Percentiles rank a stretch among this genome's conserved stretches.
Conservation (phyloP, 1,140 invertebrate genomes). For the Sminthurinus signatus region DNA sequence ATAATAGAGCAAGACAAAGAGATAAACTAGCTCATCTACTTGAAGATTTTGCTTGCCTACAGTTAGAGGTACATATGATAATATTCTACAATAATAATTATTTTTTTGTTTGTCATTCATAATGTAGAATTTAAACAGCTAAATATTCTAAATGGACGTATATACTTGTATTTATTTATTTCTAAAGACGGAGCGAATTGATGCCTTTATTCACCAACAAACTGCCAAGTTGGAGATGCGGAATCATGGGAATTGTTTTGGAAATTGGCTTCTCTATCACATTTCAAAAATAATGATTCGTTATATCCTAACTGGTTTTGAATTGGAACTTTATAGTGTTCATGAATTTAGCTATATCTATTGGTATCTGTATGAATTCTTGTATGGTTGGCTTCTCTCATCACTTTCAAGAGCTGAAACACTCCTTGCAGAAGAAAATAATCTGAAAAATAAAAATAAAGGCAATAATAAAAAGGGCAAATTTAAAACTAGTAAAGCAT, state of each 20-base stretch:
- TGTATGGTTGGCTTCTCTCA: slow-evolving; percentile 88
- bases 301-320: slow-evolving; percentile 88
- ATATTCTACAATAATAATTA: too few species aligned
- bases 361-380: slow-evolving; percentile 93
- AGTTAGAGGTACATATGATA: slow-evolving; percentile 90
- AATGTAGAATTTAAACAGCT: too few species aligned
- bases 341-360: slow-evolving; percentile 95
- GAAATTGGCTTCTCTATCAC: slow-evolving; percentile 93
- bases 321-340: slow-evolving; percentile 83
- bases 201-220: slow-evolving; percentile 69
- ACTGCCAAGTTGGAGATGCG: slow-evolving; percentile 61
- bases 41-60: slow-evolving; percentile 81
- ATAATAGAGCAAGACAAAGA: slow-evolving; percentile 87
- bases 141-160: too few species aligned
- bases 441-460: slow-evolving; percentile 40
- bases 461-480: slow-evolving; percentile 48
- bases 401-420: slow-evolving; percentile 81
- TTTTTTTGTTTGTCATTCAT: too few species aligned
- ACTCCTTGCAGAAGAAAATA: slow-evolving; percentile 60
- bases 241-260: slow-evolving; percentile 78
- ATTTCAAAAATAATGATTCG: slow-evolving; percentile 93
- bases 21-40: slow-evolving; percentile 86
- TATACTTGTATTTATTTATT: slow-evolving; percentile 21
- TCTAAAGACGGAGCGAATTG: slow-evolving; percentile 78
- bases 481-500: slow-evolving; percentile 68